Evolutionary conservation across 2,113 vertebrate genomes (phyloP).

Genomic region (Saccopteryx leptura): DNA sequence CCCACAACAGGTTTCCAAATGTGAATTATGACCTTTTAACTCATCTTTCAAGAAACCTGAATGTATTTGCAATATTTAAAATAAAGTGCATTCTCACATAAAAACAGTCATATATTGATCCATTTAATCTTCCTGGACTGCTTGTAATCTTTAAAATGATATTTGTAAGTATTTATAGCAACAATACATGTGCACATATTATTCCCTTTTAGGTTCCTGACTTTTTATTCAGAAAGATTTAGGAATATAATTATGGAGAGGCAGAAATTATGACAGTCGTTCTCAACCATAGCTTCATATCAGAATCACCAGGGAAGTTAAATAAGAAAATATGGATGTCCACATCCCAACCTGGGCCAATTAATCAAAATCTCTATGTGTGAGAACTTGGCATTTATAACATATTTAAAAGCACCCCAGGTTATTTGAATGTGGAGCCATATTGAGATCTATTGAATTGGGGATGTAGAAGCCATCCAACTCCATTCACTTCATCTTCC

Average conservation of each 20-base stretch:
- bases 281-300: slow-evolving; percentile 45
- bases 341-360: neutral
- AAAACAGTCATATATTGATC: slow-evolving; percentile 7
- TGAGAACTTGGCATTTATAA: neutral
- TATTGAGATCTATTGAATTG: neutral
- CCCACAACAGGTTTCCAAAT: neutral
- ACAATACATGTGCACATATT: neutral
- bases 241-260: slow-evolving; percentile 30
- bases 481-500: neutral
- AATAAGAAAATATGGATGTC: neutral
- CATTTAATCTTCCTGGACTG: neutral
- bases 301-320: neutral
- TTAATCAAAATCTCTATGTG: neutral
- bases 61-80: slow-evolving; percentile 57
- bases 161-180: slow-evolving; percentile 46
- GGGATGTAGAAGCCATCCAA: neutral
- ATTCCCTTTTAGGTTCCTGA: slow-evolving; percentile 34
- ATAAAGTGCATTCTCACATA: neutral
- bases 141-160: slow-evolving; percentile 34
- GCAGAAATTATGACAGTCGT: neutral
- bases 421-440: neutral
- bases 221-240: slow-evolving; percentile 18
- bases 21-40: slow-evolving; percentile 19
- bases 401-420: neutral
- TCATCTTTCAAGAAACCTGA: neutral